phyloP scores from a whole-genome alignment of 2,113 vertebrate species.

The Sigmodon hispidus region DNA sequence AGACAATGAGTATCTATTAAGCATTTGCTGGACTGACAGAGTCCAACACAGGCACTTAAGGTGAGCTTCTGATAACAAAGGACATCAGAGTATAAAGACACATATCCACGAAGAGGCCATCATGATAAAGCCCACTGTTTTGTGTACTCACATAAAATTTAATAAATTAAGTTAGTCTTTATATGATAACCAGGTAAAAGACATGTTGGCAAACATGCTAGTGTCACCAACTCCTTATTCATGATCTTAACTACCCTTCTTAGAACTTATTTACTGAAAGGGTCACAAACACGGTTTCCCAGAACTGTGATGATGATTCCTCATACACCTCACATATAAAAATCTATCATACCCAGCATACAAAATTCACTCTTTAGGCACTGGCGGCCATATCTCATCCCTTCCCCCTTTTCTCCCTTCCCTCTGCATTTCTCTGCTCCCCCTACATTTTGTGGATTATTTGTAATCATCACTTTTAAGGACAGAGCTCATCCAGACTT shows the following conservation, averaged over 20 bases:
- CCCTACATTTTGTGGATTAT: neutral
- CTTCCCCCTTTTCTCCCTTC: no score
- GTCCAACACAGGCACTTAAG: neutral
- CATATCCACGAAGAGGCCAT: neutral
- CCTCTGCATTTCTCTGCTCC: neutral
- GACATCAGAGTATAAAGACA: neutral
- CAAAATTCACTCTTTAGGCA: neutral
- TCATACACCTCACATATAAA: accelerated
- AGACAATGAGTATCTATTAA: neutral
- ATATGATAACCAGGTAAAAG: neutral
- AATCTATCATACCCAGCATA: no score
- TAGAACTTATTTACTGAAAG: neutral
- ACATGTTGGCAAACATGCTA: neutral
- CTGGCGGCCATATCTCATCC: neutral
- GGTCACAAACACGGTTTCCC: neutral
- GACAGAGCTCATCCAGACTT: constrained; percentile 51
- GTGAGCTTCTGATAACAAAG: neutral
- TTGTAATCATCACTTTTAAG: constrained; percentile 7
- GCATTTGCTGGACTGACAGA: constrained; percentile 2
- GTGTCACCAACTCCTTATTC: neutral
- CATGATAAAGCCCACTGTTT: neutral
- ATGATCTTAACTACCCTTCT: neutral
- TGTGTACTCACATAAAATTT: neutral
- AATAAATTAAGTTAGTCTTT: neutral
- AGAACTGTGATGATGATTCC: neutral